Conservation (phyloP, 2,113 vertebrate genomes). For the Pheucticus melanocephalus region DNA sequence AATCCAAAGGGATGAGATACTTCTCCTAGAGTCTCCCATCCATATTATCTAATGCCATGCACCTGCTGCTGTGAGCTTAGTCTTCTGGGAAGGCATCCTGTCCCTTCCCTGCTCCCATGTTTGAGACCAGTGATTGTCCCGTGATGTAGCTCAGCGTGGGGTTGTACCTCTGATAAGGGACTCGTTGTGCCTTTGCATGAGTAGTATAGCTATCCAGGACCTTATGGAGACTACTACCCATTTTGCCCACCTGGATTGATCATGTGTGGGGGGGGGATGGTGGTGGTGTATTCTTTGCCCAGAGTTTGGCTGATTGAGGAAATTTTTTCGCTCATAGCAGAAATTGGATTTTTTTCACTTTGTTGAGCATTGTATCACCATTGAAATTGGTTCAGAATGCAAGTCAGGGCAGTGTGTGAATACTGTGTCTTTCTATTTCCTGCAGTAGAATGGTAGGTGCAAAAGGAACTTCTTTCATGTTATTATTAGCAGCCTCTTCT, state of each 20-base stretch:
- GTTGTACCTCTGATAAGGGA: not conserved
- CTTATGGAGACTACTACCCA: not conserved
- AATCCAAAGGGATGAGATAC: not conserved
- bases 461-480: not conserved
- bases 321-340: not conserved
- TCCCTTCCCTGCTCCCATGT: not conserved
- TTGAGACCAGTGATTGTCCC: not conserved
- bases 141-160: not conserved
- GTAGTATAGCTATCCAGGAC: not conserved
- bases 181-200: not conserved
- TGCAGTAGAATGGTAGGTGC: not conserved
- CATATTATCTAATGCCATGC: rapidly evolving
- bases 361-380: not conserved
- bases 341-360: not conserved
- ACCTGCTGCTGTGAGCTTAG: not conserved
- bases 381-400: not conserved
- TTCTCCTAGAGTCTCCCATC: not conserved
- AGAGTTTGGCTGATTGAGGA: not conserved
- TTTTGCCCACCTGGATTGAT: not conserved
- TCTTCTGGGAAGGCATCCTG: not conserved
- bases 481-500: constrained; percentile 2
- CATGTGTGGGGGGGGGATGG: rapidly evolving
- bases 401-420: not conserved
- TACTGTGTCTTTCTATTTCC: not conserved
- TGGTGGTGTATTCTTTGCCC: not conserved